These are phyloP conservation scores for Lacanobia oleracea DNA, from an alignment of 2,888 invertebrate species.

Conservation along the genomic window DNA sequence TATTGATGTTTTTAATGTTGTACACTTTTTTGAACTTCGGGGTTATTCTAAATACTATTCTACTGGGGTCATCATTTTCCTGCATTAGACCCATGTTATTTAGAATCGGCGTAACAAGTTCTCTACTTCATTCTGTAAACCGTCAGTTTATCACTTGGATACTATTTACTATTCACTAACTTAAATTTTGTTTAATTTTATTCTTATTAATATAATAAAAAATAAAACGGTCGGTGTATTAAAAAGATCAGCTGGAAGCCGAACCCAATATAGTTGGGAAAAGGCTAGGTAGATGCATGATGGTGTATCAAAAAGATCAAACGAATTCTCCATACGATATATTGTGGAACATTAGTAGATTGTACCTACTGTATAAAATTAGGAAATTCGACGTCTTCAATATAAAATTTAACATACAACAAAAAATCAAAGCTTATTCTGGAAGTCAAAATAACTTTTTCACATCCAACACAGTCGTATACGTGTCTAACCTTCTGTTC, in stretches of 20 bases:
- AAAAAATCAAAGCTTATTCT: not conserved
- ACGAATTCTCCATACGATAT: no score
- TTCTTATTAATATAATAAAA: not conserved
- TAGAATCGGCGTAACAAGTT: no score
- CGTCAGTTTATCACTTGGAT: no score
- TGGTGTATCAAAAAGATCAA: no score
- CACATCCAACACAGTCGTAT: not conserved
- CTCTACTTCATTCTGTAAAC: no score
- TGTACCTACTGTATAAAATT: not conserved
- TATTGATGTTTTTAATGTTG: not conserved
- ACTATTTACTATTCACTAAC: no score
- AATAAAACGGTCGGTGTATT: not conserved
- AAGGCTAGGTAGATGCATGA: no score
- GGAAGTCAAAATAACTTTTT: not conserved
- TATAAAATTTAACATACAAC: not conserved
- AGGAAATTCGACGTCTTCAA: not conserved
- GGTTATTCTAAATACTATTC: not conserved
- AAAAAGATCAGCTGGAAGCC: no score
- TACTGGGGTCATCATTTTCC: not conserved
- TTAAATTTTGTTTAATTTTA: not conserved
- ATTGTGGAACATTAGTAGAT: not conserved
- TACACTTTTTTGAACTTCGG: not conserved
- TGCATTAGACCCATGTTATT: no score
- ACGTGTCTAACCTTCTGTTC: conserved; percentile 22
- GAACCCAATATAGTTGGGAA: no score